phyloP scores from a whole-genome alignment of 2,797 vertebrate genomes.

The Gastrophryne carolinensis region DNA sequence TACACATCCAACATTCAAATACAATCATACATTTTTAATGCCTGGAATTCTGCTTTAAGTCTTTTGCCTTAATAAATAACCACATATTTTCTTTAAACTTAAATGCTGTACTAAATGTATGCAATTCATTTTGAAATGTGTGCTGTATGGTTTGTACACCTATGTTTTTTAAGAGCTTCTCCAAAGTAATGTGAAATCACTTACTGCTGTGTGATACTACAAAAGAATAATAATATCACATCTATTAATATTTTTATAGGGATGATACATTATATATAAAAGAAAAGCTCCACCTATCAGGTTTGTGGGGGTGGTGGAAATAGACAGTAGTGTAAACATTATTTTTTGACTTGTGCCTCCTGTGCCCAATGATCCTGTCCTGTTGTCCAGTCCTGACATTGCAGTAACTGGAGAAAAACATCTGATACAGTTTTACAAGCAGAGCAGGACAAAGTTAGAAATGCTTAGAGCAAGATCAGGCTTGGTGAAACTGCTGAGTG shows the following conservation, averaged over 20 bases:
- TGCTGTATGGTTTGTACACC: not conserved
- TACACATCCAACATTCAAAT: too few species aligned
- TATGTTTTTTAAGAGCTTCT: too few species aligned
- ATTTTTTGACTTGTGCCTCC: not conserved
- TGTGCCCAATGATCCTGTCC: not conserved
- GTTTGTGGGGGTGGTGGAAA: not conserved
- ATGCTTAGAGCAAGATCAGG: not conserved
- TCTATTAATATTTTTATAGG: not conserved
- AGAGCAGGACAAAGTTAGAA: not conserved
- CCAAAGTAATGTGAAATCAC: constrained; percentile 24
- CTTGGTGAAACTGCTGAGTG: not conserved
- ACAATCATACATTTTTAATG: too few species aligned
- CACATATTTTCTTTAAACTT: too few species aligned
- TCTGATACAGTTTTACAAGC: not conserved
- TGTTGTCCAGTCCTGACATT: not conserved
- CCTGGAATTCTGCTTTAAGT: too few species aligned
- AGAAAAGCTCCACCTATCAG: too few species aligned
- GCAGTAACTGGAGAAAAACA: not conserved
- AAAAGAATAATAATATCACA: not conserved
- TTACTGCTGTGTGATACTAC: not conserved
- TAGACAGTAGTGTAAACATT: not conserved
- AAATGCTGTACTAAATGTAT: not conserved
- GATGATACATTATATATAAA: too few species aligned
- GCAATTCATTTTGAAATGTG: not conserved
- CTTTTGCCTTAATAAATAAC: too few species aligned